phyloP scores from a whole-genome alignment of 2,888 invertebrate species.

The Malacosoma neustria region DNA sequence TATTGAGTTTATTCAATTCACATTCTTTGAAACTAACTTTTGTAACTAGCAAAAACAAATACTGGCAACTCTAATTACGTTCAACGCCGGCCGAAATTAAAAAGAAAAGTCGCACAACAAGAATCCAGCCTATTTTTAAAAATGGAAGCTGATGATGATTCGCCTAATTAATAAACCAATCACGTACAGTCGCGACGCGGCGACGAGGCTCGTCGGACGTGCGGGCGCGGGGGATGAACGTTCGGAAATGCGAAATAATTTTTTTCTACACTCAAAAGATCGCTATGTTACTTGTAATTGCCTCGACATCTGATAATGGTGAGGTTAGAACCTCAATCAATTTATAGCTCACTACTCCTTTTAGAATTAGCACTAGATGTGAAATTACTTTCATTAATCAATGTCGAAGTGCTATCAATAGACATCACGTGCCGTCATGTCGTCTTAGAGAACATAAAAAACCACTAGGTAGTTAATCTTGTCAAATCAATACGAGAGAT shows the following conservation, averaged over 20 bases:
- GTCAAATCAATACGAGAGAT: conserved; percentile 40
- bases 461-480: conserved; percentile 32
- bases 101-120: conserved; percentile 68
- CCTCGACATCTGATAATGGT: conserved; percentile 58
- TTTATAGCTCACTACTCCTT: background rate
- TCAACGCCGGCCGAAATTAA: conserved; percentile 68
- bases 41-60: conserved; percentile 55
- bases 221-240: conserved; percentile 72
- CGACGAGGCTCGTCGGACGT: conserved; percentile 70
- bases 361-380: background rate
- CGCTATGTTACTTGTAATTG: conserved; percentile 68
- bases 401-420: conserved; percentile 5
- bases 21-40: conserved; percentile 36
- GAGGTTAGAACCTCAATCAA: conserved; percentile 47
- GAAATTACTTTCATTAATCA: conserved; percentile 1
- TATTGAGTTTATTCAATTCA: conserved; percentile 27
- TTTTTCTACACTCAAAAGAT: conserved; percentile 66
- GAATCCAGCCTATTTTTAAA: conserved; percentile 75
- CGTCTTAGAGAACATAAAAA: conserved; percentile 20
- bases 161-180: conserved; percentile 76
- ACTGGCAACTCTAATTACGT: conserved; percentile 66
- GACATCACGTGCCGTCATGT: background rate
- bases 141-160: conserved; percentile 67
- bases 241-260: conserved; percentile 70
- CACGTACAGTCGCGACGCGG: conserved; percentile 74